Evolutionary conservation across 2,797 vertebrate species (phyloP).

Genomic region (Ctenopoma multispine): DNA sequence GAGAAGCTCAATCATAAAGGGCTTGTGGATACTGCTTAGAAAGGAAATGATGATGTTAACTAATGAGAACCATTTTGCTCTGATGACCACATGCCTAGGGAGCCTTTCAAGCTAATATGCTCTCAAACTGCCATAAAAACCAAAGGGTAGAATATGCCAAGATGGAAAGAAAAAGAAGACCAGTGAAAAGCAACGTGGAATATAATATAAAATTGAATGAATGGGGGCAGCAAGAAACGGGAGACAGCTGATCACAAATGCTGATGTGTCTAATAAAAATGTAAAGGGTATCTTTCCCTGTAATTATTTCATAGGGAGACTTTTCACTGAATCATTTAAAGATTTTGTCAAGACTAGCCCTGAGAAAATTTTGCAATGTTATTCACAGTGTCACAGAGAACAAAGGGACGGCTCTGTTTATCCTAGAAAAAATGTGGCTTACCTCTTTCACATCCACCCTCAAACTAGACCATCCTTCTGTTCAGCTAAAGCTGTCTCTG

Average conservation of each 20-base stretch:
- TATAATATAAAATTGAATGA: constrained; percentile 19
- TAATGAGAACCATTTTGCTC: constrained; percentile 76
- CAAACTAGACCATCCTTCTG: constrained; percentile 62
- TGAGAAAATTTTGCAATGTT: constrained; percentile 18
- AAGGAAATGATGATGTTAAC: constrained; percentile 76
- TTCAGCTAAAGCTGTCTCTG: constrained; percentile 59
- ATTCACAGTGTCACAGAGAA: constrained; percentile 25
- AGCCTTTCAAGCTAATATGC: constrained; percentile 71
- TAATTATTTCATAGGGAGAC: neutral
- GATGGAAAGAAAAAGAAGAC: constrained; percentile 32
- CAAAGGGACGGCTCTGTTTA: constrained; percentile 48
- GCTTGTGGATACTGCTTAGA: constrained; percentile 60
- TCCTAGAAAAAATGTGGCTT: constrained; percentile 50
- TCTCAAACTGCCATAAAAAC: constrained; percentile 71
- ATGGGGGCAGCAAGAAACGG: constrained; percentile 1
- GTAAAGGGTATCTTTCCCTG: neutral
- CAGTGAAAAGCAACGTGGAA: constrained; percentile 32
- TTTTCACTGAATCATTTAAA: constrained; percentile 15
- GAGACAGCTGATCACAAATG: constrained; percentile 19
- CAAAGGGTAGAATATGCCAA: constrained; percentile 55
- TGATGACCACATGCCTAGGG: constrained; percentile 70
- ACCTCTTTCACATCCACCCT: constrained; percentile 50
- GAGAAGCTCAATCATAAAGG: constrained; percentile 67
- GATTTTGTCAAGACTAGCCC: neutral
- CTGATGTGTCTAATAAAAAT: constrained; percentile 15